Evolutionary conservation across 2,797 vertebrate species (phyloP).

Genomic region (Micropoecilia bifurca): DNA sequence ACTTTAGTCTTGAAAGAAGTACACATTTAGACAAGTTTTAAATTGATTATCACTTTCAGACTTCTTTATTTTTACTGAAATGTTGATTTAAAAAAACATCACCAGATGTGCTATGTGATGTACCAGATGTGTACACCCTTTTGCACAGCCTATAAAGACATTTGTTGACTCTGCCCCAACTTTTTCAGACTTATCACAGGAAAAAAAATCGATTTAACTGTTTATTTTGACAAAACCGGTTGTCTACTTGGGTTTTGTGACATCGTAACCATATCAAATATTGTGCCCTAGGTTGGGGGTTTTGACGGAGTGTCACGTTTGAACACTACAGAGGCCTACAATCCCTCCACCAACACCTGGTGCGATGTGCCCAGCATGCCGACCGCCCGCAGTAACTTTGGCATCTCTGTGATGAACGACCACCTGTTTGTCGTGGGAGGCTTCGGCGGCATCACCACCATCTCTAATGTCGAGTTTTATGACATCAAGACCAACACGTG

Average conservation of each 20-base stretch:
- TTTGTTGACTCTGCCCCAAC: background rate
- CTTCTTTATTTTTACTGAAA: background rate
- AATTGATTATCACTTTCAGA: background rate
- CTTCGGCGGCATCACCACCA: slow-evolving; percentile 73
- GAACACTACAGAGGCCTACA: slow-evolving; percentile 81
- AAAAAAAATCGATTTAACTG: background rate
- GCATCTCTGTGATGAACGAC: slow-evolving; percentile 81
- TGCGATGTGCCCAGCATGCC: slow-evolving; percentile 75
- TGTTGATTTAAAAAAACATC: background rate
- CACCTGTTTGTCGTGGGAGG: slow-evolving; percentile 56
- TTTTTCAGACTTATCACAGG: background rate
- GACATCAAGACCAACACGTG: slow-evolving; percentile 73
- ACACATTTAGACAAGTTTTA: background rate
- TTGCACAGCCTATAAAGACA: background rate
- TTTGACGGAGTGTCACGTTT: slow-evolving; percentile 82
- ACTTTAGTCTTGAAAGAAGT: background rate
- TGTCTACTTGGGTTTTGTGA: background rate
- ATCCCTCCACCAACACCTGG: slow-evolving; percentile 77
- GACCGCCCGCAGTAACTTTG: slow-evolving; percentile 87
- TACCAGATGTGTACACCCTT: too few species aligned
- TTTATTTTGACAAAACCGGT: background rate
- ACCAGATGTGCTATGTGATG: background rate
- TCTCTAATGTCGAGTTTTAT: slow-evolving; percentile 77
- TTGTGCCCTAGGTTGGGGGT: slow-evolving; percentile 83
- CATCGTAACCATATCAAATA: background rate